Evolutionary conservation across 2,797 vertebrate species (phyloP), one percentile per base, ranked within the genome.

Genomic region (Xerus rutilus): DNA sequence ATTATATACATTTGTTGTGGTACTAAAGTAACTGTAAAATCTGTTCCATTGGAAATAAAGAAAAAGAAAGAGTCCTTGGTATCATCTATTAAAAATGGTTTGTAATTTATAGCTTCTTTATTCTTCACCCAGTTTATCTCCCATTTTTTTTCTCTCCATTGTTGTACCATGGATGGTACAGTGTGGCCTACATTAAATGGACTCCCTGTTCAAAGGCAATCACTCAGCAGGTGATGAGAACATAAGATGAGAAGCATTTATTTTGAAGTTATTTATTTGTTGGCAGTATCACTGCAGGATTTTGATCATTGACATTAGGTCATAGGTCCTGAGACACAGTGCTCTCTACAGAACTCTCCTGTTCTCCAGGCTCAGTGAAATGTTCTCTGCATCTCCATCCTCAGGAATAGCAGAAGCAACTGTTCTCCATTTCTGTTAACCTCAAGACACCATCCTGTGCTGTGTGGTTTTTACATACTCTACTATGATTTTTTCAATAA

Each of bases 301-400:
- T 49, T 77, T 14, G 54, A 23, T 1, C 20, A 10, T 30, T 54
- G 30, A n/a, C 11, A 0, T 59, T 23, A 65, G 9, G 23, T 17
- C 39, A 64, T 1, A 35, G 35, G 39, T 82, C 2, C 4, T 43
- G 3, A 7, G 30, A 32, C 30, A 3, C 7, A 64, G 0, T 13
- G 12, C 17, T n/a, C 3, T 64, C 18, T 57, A 67, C 12, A 67
- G 15, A 49, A 17, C 0, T 8, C 18, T 67, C 35, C 32, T 21
- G 30, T 21, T 21, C 7, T 52, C n/a, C 52, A 64, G 30, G 9
- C 17, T 79, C 43, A 54, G 30, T 1, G 43, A 25, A 25, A n/a
- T n/a, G 47, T n/a, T n/a, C 47, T 6, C 4, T 4, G 2, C 3
- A 9, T 21, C 25, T 2, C 8, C 0, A 1, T 35, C 28, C 30